phyloP scores from a whole-genome alignment of 2,888 invertebrate species.

The Sclerodermus sp. region DNA sequence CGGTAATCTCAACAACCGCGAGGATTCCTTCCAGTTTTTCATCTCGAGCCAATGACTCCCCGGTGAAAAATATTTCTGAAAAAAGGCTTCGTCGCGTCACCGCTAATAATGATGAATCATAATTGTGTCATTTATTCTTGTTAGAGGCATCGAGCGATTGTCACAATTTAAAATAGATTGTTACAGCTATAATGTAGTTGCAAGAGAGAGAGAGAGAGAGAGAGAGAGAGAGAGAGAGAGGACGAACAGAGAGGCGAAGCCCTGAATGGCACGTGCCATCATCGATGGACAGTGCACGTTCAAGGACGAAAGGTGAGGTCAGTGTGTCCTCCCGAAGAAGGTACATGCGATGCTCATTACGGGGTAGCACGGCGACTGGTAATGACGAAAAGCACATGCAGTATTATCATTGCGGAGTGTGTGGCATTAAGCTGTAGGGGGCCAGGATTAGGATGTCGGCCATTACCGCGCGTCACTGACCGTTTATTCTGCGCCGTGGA shows the following conservation, averaged over 20 bases:
- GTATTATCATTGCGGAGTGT: constrained; percentile 49
- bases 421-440: constrained; percentile 54
- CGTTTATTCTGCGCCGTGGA: constrained; percentile 54
- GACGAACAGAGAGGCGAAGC: background rate
- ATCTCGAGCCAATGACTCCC: too few species aligned
- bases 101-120: too few species aligned
- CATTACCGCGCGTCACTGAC: constrained; percentile 57
- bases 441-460: constrained; percentile 58
- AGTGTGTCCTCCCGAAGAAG: too few species aligned
- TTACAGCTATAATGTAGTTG: too few species aligned
- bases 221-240: background rate
- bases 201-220: background rate
- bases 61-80: too few species aligned
- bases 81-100: too few species aligned
- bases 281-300: background rate
- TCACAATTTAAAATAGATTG: too few species aligned
- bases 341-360: constrained; percentile 34
- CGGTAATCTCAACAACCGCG: too few species aligned
- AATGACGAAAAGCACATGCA: constrained; percentile 52
- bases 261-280: background rate
- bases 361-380: constrained; percentile 34
- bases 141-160: too few species aligned
- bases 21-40: too few species aligned
- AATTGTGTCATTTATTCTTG: too few species aligned
- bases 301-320: background rate